Evolutionary conservation across 2,888 invertebrate species (phyloP), one percentile per base, ranked within the genome.

Genomic region (Saturnia pavonia): DNA sequence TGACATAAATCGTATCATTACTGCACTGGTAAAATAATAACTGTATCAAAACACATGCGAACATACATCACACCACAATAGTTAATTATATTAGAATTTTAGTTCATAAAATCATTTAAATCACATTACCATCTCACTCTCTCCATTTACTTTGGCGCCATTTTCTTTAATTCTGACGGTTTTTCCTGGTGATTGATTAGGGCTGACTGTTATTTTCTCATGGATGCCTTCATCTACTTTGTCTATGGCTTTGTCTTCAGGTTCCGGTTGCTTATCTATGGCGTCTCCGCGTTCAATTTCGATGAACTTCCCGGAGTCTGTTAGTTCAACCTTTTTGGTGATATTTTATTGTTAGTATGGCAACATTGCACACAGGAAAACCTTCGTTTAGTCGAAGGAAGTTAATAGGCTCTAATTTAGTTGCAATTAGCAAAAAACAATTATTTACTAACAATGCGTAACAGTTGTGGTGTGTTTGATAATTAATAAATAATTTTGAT

Each of bases 261-360:
- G 27, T 8, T 66, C 66, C 45, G 42, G 72, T 43, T 76, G 77
- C 22, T 73, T 78, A 14, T 87, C 85, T 66, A 75, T 73, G n/a
- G 79, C 79, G 4, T 89, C 88, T 0, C 72, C 78, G 42, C 89
- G 85, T 76, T 94, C 94, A 69, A 94, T 90, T 87, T 94, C 94
- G 84, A 94, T 91, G 90, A 94, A 94, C 82, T 93, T 94, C 22
- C 94, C 94, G 75, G 92, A 90, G 78, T 91, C 90, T 65, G 94
- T 94, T 83, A 94, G 78, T 92, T 94, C 94, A 76, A 94, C 93
- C 94, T 94, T 92, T 83, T 85, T 83, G 78, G 87, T 82, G 83
- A 82, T 83, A 80, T 79, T 77, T 77, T 75, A 81, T 81, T 82
- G 91, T 92, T 92, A 91, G 92, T 90, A 79, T 84, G 83, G 85